These are phyloP conservation scores for Vombatus ursinus DNA, from an alignment of 2,113 vertebrate genomes.

Conservation along the genomic window DNA sequence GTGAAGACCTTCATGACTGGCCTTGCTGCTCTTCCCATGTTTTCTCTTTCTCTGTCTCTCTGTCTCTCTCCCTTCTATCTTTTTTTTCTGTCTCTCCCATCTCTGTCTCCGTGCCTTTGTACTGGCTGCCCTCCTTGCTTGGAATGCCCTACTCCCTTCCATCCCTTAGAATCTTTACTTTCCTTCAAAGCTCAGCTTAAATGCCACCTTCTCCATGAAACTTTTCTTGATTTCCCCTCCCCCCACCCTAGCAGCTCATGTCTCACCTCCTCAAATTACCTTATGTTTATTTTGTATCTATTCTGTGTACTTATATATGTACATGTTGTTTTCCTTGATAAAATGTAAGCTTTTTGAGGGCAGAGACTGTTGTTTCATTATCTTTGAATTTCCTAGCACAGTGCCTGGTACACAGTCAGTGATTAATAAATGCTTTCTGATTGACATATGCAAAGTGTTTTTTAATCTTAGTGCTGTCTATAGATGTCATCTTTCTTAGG, in stretches of 20 bases:
- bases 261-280: not conserved
- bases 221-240: not conserved
- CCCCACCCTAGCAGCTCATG: not conserved
- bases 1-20: not conserved
- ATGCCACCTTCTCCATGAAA: not conserved
- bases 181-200: not conserved
- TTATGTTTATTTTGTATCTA: not conserved
- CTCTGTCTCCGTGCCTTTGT: not conserved
- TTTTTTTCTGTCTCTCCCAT: not conserved
- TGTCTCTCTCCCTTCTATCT: not conserved
- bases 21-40: not conserved
- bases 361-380: not conserved
- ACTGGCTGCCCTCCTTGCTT: not conserved
- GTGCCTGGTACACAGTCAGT: not conserved
- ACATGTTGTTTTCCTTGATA: not conserved
- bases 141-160: not conserved
- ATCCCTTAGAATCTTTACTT: not conserved
- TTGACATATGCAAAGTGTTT: not conserved
- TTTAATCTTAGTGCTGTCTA: not conserved
- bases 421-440: not conserved
- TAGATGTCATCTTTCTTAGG: not conserved
- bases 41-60: not conserved
- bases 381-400: not conserved
- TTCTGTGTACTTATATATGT: not conserved
- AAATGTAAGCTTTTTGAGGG: not conserved